A percentile compares a stretch with the other conserved stretches of the same genome.
phyloP scores from a whole-genome alignment of 2,888 invertebrate species.

The Tromatobia lineatoria region DNA sequence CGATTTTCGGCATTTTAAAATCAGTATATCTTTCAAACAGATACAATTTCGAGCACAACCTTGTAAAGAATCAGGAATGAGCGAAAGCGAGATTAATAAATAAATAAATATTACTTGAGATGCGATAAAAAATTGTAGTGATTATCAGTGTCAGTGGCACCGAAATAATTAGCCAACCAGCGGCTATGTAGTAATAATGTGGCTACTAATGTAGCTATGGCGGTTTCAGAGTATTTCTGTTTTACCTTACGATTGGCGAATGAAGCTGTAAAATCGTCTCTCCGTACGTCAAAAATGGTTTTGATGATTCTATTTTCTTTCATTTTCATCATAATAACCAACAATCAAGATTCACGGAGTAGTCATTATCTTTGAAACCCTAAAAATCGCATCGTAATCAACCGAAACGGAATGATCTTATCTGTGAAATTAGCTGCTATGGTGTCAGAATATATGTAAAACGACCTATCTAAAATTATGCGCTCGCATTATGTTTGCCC shows the following conservation, averaged over 20 bases:
- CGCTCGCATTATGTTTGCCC: conserved; percentile 30
- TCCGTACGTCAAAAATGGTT: neutral
- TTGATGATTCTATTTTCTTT: neutral
- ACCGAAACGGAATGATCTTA: conserved; percentile 19
- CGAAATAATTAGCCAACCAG: conserved; percentile 62
- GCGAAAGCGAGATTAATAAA: conserved; percentile 58
- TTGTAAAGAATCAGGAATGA: conserved; percentile 23
- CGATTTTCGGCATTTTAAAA: conserved; percentile 40
- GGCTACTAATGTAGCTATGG: conserved; percentile 43
- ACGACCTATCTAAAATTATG: conserved; percentile 42
- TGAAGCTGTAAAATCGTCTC: neutral
- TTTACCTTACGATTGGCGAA: neutral
- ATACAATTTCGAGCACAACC: conserved; percentile 34
- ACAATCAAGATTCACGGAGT: conserved; percentile 14
- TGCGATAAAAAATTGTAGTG: conserved; percentile 8
- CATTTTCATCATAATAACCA: neutral
- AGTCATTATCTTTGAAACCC: conserved; percentile 7
- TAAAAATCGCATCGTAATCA: conserved; percentile 29
- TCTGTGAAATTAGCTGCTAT: conserved; percentile 14
- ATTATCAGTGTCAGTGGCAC: conserved; percentile 19
- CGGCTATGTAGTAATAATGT: conserved; percentile 53
- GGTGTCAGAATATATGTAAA: conserved; percentile 19
- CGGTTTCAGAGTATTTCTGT: conserved; percentile 1
- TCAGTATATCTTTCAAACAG: conserved; percentile 35
- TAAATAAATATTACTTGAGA: conserved; percentile 62